phyloP scores from a whole-genome alignment of 2,797 vertebrate species.

The Sibirionetta formosa region DNA sequence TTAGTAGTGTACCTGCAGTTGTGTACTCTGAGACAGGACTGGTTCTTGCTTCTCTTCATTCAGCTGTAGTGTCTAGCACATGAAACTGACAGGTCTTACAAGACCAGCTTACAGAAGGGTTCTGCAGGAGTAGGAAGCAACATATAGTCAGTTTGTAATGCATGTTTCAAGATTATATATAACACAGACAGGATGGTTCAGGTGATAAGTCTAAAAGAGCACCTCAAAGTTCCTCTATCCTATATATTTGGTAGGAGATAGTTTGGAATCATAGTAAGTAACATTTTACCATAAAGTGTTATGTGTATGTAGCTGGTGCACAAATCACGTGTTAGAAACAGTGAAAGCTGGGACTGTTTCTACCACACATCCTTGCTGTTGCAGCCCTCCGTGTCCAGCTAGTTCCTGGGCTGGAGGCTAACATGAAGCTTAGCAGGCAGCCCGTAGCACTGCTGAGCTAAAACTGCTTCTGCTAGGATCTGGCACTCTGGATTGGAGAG shows the following conservation, averaged over 20 bases:
- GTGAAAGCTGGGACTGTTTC: background rate
- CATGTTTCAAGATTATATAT: background rate
- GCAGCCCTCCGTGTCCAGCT: rapidly evolving
- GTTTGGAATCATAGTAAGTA: background rate
- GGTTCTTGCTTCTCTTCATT: slow-evolving; percentile 1
- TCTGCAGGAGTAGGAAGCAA: background rate
- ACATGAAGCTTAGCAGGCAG: background rate
- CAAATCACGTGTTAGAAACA: background rate
- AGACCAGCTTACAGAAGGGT: background rate
- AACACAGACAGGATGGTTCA: background rate
- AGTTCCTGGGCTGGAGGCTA: background rate
- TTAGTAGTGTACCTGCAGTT: background rate
- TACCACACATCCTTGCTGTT: background rate
- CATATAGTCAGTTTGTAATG: background rate
- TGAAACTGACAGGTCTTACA: background rate
- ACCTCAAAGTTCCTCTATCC: background rate
- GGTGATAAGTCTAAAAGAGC: background rate
- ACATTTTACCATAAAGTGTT: background rate
- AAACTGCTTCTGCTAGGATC: background rate
- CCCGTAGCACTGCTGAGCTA: background rate
- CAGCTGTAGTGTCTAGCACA: background rate
- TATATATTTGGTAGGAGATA: background rate
- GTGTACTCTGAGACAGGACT: background rate
- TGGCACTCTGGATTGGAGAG: background rate
- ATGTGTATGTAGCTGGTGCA: background rate